Conservation (phyloP, 2,888 invertebrate genomes). For the Antheraea yamamai region DNA sequence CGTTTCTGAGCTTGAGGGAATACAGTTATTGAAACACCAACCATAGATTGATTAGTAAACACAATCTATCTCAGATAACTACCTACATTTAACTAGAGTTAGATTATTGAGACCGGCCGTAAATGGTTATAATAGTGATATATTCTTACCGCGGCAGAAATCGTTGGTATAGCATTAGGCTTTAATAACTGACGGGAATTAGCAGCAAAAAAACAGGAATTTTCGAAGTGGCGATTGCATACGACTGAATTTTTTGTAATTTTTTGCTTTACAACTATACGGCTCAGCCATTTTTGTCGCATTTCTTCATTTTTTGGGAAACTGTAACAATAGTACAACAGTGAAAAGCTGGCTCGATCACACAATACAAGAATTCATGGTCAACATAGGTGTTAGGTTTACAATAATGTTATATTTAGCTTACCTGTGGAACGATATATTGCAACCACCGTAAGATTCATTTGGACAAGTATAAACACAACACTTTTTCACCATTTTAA, state of each 20-base stretch:
- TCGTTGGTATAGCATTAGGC: not conserved
- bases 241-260: conserved; percentile 1
- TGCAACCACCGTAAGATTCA: not conserved
- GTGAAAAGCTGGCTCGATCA: not conserved
- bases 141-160: not conserved
- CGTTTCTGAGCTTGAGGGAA: too few relatives aligned
- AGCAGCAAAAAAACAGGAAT: not conserved
- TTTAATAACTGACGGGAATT: not conserved
- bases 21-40: too few relatives aligned
- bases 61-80: too few relatives aligned
- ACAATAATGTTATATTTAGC: not conserved
- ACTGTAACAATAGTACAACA: not conserved
- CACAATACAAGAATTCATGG: conserved; percentile 1
- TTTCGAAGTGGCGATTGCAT: not conserved
- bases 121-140: conserved; percentile 5
- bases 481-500: conserved; percentile 1
- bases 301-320: not conserved
- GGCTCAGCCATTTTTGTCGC: not conserved
- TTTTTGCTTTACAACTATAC: not conserved
- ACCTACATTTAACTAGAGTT: too few relatives aligned
- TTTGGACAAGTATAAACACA: not conserved
- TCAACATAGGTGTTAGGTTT: not conserved
- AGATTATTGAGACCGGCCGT: not conserved
- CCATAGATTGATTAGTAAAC: too few relatives aligned
- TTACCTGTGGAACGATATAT: not conserved